Base-by-base conservation (phyloP, 1,140 invertebrate genomes). In the Rhopalosiphum padi region DNA sequence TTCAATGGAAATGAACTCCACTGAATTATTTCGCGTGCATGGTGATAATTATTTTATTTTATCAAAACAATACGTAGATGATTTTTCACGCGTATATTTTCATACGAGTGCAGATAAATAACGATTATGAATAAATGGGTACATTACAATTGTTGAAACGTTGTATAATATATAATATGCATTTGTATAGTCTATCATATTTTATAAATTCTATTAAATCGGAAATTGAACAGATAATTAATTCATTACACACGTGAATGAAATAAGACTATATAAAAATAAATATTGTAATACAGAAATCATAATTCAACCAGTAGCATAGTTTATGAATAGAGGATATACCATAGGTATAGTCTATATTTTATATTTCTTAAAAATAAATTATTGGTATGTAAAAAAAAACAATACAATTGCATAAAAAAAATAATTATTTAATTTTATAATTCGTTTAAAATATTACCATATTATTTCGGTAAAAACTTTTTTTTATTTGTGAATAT, bases 21-120 rank as follows among this genome's bases (percentile, higher is more conserved):
- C n/a, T 37, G n/a, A 55, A 55, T 89, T 89, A 89, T 89, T 55
- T 25, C 11, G 87, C 21, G 41, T 43, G 41, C 23, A 5, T 6
- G 46, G 18, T 35, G 46, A 89, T 89, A 23, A 89, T 89, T 53
- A 35, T 53, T 89, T 89, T 53, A 37, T 89, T 89, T 35, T 43
- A 25, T n/a, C 85, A 46, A 86, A 15, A 46, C 85, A 85, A 85
- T 41, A 85, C 83, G 60, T 77, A 77, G 30, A 77, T 77, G 18
- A 77, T 77, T 77, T 77, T 77, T 77, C 60, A 77, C 15, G 60
- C 30, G 60, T 77, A 77, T 18, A 77, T 18, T 77, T 77, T n/a
- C 60, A 77, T n/a, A 77, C n/a, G 60, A 77, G 11, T 77, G 30
- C n/a, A n/a, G n/a, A 77, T n/a, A 77, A 77, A 77, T 77, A n/a